Evolutionary conservation across 1,140 invertebrate species (phyloP).

Genomic region (Homarus americanus): DNA sequence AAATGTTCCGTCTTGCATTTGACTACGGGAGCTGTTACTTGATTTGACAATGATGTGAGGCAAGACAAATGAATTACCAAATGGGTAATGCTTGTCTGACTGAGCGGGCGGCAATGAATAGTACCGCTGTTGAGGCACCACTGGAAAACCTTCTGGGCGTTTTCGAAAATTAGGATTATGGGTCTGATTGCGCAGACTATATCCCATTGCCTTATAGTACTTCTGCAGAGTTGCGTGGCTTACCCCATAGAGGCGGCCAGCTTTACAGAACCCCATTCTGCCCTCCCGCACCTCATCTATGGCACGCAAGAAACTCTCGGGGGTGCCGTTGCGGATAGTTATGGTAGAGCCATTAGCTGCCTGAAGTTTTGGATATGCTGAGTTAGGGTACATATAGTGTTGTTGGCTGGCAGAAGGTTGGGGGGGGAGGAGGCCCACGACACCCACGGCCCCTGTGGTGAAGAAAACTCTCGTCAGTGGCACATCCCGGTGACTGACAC

Average conservation of each 20-base stretch:
- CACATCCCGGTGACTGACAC: neutral
- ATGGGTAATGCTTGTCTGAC: neutral
- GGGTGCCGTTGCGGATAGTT: conserved; percentile 56
- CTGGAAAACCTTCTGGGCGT: conserved; percentile 26
- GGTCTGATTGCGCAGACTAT: conserved; percentile 57
- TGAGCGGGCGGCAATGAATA: conserved; percentile 27
- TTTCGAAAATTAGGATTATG: conserved; percentile 62
- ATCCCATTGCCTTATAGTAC: conserved; percentile 73
- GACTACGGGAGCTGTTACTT: neutral
- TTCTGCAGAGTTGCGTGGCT: conserved; percentile 72
- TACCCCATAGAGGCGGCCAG: conserved; percentile 86
- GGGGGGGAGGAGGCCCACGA: conserved; percentile 38
- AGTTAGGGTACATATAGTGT: conserved; percentile 59
- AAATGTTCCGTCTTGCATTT: neutral
- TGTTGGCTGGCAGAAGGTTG: conserved; percentile 30
- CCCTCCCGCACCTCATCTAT: conserved; percentile 88
- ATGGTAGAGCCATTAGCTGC: conserved; percentile 51
- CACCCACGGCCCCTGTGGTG: conserved; percentile 52
- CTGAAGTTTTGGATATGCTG: conserved; percentile 52
- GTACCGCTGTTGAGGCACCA: conserved; percentile 28
- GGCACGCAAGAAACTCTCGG: conserved; percentile 86
- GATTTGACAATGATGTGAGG: conserved; percentile 44
- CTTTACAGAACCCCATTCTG: conserved; percentile 91
- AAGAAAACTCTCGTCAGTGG: conserved; percentile 57
- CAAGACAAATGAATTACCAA: neutral